Evolutionary conservation across 2,113 vertebrate species (phyloP), one percentile per base, ranked within the genome.

Genomic region (Arvicanthis niloticus): DNA sequence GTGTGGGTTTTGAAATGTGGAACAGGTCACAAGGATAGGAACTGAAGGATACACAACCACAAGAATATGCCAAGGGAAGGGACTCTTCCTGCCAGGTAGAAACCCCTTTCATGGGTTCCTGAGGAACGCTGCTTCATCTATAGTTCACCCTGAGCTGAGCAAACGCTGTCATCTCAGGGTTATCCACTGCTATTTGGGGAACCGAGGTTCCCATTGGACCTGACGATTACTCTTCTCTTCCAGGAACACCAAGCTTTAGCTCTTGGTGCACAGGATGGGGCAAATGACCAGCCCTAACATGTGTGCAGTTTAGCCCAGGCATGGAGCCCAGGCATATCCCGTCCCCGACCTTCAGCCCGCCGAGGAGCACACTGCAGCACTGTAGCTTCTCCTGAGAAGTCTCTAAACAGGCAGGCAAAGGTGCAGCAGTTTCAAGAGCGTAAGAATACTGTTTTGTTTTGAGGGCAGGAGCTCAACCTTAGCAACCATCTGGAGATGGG

Each of bases 251-350:
- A 17, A 19, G 15, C 29, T 85, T 65, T 24, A 45, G 40, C 15
- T 11, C 17, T 45, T 31, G n/a, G n/a, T 65, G 15, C 7, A 6
- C 4, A 17, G 2, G 7, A 88, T 53, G 85, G 0, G 0, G 45
- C 2, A 22, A 62, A 24, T 51, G 37, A 51, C 62, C 29, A 48
- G 21, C 31, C 11, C 60, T 31, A n/a, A n/a, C 19, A 70, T 87
- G 65, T n/a, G 17, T 67, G 85, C 45, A 51, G 40, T n/a, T 68
- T n/a, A n/a, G 9, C 51, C 17, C 45, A 26, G 2, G 3, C 62
- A 70, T 3, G 19, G 62, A 48, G 84, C 16, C 31, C 24, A 4
- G 8, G 34, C n/a, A 19, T 13, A 40, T 72, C 70, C n/a, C 40
- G 34, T 48, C 2, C 0, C 29, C 16, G 5, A 82, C 37, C 29